Evolutionary conservation across 2,797 vertebrate genomes (phyloP).

Genomic region (Huso huso): DNA sequence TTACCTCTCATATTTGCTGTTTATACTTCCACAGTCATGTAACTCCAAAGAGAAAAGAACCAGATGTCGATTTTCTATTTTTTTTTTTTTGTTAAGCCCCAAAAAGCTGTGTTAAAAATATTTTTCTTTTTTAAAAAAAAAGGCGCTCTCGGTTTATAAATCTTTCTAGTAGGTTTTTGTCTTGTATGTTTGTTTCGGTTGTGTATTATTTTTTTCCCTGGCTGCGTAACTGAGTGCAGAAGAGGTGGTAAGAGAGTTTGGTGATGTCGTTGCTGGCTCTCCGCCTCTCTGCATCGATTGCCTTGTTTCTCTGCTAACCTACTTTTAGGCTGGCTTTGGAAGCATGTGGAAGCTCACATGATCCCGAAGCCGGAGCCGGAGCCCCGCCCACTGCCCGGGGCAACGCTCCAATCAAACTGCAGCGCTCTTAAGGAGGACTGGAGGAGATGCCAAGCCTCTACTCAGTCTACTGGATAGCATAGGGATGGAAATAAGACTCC

Average conservation of each 20-base stretch:
- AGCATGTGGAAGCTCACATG: conserved; percentile 71
- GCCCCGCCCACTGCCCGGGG: conserved; percentile 58
- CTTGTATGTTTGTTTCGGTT: not conserved
- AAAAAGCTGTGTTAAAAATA: conserved; percentile 37
- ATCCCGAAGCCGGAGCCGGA: conserved; percentile 39
- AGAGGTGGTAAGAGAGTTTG: conserved; percentile 23
- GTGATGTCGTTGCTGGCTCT: conserved; percentile 20
- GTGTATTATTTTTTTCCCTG: not conserved
- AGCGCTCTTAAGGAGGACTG: conserved; percentile 46
- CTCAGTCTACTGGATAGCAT: conserved; percentile 69
- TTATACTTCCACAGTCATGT: conserved; percentile 42
- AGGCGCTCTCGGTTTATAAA: not conserved
- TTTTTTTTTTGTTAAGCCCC: conserved; percentile 42
- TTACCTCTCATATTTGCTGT: conserved; percentile 64
- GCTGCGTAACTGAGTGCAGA: conserved; percentile 11
- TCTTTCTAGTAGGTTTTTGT: not conserved
- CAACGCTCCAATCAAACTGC: conserved; percentile 33
- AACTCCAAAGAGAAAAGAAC: conserved; percentile 42
- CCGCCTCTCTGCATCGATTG: conserved; percentile 38
- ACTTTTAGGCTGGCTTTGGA: conserved; percentile 31
- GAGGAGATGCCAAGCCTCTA: conserved; percentile 46
- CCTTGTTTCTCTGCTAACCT: conserved; percentile 58
- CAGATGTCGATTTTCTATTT: conserved; percentile 17
- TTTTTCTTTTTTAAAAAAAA: conserved; percentile 11
- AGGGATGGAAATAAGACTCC: conserved; percentile 47